Evolutionary conservation across 2,888 invertebrate genomes (phyloP).

Genomic region (Tenthredo amoena): DNA sequence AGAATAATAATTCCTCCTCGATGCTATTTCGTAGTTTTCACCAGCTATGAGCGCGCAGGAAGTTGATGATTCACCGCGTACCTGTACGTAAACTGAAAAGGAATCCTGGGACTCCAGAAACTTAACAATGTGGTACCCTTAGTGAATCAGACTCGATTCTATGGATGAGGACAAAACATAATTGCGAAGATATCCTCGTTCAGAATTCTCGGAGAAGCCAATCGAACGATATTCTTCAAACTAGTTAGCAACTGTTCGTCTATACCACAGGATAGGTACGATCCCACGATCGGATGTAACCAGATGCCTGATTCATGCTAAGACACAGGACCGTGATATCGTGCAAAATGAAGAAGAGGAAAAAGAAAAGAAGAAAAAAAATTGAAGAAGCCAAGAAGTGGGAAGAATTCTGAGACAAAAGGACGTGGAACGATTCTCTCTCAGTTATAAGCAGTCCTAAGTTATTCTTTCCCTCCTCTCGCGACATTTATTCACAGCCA

Average conservation of each 20-base stretch:
- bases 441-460: background rate
- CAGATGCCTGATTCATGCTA: slow-evolving; percentile 15
- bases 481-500: background rate
- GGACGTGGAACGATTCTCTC: background rate
- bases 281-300: slow-evolving; percentile 34
- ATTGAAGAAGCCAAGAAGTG: background rate
- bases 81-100: background rate
- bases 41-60: background rate
- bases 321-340: slow-evolving; percentile 11
- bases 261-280: background rate
- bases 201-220: background rate
- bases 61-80: slow-evolving; percentile 38
- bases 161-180: background rate
- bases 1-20: background rate
- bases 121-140: background rate
- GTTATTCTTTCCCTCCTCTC: background rate
- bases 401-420: background rate
- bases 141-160: slow-evolving; percentile 28
- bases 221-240: background rate
- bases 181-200: background rate
- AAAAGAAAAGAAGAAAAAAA: background rate
- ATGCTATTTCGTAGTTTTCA: slow-evolving; percentile 27
- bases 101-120: slow-evolving; percentile 4
- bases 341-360: background rate
- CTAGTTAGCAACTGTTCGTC: background rate